These are phyloP conservation scores for Amphipyra tragopoginis DNA, from an alignment of 2,888 invertebrate genomes.

Conservation along the genomic window DNA sequence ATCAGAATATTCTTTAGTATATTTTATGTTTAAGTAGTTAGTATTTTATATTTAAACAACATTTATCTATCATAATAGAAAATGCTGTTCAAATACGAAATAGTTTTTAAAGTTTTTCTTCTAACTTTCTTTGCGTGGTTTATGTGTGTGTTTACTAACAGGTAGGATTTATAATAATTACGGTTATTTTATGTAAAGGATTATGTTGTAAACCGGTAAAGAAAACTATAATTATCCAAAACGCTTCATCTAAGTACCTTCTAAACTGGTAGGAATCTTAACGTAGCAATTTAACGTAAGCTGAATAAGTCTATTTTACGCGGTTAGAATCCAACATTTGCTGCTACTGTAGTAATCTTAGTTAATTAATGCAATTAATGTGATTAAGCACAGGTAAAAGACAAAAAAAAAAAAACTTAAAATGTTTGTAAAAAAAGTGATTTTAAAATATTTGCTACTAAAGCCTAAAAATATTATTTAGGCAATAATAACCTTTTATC, in stretches of 20 bases:
- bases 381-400: conserved; percentile 78
- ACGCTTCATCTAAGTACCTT: not conserved
- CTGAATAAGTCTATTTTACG: conserved; percentile 49
- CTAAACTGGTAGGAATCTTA: conserved; percentile 13
- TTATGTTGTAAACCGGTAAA: conserved; percentile 9
- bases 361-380: conserved; percentile 77
- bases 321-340: conserved; percentile 66
- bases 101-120: conserved; percentile 10
- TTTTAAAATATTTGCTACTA: conserved; percentile 65
- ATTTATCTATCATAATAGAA: not conserved
- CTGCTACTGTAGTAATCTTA: conserved; percentile 76
- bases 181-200: conserved; percentile 5
- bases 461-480: conserved; percentile 57
- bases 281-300: conserved; percentile 50
- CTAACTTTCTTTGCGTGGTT: conserved; percentile 11
- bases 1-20: conserved; percentile 7
- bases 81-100: conserved; percentile 2
- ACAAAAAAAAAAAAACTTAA: conserved; percentile 78
- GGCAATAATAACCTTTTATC: conserved; percentile 62
- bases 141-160: conserved; percentile 31
- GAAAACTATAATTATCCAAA: not conserved
- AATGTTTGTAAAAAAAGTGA: conserved; percentile 62
- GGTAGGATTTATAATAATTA: conserved; percentile 15
- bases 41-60: not conserved
- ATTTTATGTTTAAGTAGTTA: conserved; percentile 14